phyloP scores from a whole-genome alignment of 2,113 vertebrate genomes.

The Apodemus speciosus region DNA sequence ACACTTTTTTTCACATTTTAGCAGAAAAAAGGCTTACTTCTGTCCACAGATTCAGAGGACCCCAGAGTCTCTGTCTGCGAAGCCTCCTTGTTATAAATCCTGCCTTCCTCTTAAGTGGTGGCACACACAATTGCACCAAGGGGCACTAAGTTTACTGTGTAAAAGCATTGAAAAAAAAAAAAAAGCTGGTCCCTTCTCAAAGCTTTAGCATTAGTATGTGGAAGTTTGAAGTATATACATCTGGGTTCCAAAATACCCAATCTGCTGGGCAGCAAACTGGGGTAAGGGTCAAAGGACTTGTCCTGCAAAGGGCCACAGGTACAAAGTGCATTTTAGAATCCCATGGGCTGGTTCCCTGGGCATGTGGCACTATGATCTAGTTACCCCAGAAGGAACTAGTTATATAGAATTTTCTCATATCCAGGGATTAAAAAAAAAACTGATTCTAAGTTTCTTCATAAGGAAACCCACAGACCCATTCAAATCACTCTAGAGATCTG shows the following conservation, averaged over 20 bases:
- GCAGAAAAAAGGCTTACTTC: conserved; percentile 81
- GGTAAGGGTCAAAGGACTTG: conserved; percentile 31
- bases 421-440: conserved; percentile 10
- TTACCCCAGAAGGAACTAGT: neutral
- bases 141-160: conserved; percentile 82
- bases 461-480: conserved; percentile 11
- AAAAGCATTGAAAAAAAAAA: conserved; percentile 74
- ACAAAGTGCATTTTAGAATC: conserved; percentile 31
- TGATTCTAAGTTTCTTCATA: conserved; percentile 62
- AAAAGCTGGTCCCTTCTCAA: conserved; percentile 62
- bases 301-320: conserved; percentile 49
- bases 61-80: conserved; percentile 84
- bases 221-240: conserved; percentile 38
- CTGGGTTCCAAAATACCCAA: conserved; percentile 15
- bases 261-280: conserved; percentile 53
- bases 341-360: neutral
- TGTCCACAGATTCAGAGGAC: conserved; percentile 86
- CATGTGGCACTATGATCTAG: neutral
- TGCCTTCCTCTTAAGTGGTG: conserved; percentile 86
- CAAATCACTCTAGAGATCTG: conserved; percentile 35
- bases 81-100: conserved; percentile 86
- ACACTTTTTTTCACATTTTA: conserved; percentile 78
- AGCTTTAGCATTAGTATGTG: conserved; percentile 42
- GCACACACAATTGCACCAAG: conserved; percentile 83
- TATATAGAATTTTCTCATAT: conserved; percentile 46